Conservation (phyloP, 2,797 vertebrate genomes). For the Enteromius argenteus region DNA sequence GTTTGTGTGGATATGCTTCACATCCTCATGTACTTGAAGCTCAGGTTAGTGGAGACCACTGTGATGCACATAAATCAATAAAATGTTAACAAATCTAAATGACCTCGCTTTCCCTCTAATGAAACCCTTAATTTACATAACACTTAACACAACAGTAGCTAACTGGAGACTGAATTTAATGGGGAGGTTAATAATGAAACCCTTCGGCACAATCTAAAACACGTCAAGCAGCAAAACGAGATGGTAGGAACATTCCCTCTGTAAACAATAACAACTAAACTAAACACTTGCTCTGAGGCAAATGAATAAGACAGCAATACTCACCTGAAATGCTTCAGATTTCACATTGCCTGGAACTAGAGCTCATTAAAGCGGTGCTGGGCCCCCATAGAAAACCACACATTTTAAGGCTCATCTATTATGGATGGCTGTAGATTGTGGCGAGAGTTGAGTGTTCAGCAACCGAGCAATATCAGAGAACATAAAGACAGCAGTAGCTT, state of each 20-base stretch:
- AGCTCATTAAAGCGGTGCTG: slow-evolving; percentile 19
- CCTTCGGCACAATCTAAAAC: slow-evolving; percentile 14
- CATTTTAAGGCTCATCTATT: slow-evolving; percentile 70
- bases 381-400: slow-evolving; percentile 32
- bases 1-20: background rate
- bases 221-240: slow-evolving; percentile 14
- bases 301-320: slow-evolving; percentile 54
- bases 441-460: slow-evolving; percentile 42
- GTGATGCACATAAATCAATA: slow-evolving; percentile 26
- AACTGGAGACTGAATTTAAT: slow-evolving; percentile 53
- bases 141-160: slow-evolving; percentile 9
- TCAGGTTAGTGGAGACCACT: background rate
- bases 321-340: slow-evolving; percentile 37
- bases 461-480: background rate
- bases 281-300: slow-evolving; percentile 54
- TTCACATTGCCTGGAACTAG: slow-evolving; percentile 20
- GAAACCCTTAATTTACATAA: slow-evolving; percentile 16
- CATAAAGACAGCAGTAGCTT: background rate
- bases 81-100: slow-evolving; percentile 12
- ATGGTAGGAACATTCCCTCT: background rate
- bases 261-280: slow-evolving; percentile 58
- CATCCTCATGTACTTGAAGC: background rate
- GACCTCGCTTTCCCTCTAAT: slow-evolving; percentile 4
- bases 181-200: slow-evolving; percentile 38
- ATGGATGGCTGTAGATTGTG: slow-evolving; percentile 69